Evolutionary conservation across 2,113 vertebrate species (phyloP).

Genomic region (Tenebrosternarchus preto): DNA sequence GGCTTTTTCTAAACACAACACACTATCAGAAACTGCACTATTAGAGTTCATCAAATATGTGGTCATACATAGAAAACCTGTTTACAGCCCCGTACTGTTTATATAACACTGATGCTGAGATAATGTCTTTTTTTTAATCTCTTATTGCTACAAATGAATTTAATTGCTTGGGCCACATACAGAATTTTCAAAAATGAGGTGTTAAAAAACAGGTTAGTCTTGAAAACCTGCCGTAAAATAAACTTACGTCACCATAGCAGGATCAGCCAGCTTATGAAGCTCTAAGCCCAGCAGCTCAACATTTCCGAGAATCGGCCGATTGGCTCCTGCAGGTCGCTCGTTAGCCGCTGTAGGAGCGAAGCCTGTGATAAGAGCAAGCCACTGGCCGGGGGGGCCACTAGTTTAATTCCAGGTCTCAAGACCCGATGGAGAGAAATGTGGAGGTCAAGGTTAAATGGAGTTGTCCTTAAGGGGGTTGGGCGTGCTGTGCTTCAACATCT

Average conservation of each 20-base stretch:
- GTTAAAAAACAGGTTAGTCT: too few species aligned
- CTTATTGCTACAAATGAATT: too few species aligned
- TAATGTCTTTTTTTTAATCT: too few species aligned
- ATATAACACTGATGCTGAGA: too few species aligned
- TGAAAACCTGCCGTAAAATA: neutral
- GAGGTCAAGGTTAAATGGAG: constrained; percentile 57
- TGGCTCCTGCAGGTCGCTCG: neutral
- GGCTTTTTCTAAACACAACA: too few species aligned
- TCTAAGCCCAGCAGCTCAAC: neutral
- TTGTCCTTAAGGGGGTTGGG: constrained; percentile 61
- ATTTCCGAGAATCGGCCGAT: neutral
- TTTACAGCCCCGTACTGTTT: too few species aligned
- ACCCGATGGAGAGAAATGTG: constrained; percentile 11
- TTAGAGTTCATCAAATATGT: too few species aligned
- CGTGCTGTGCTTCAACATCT: constrained; percentile 67
- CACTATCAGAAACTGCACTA: too few species aligned
- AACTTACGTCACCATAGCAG: neutral
- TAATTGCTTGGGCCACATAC: too few species aligned
- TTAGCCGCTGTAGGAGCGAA: neutral
- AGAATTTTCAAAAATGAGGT: neutral
- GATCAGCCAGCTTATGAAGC: neutral
- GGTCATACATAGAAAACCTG: too few species aligned
- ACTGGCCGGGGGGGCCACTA: neutral
- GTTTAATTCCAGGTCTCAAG: neutral
- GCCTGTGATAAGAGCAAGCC: neutral